phyloP scores from a whole-genome alignment of 1,140 invertebrate species.

The Scaptomyza pallida region DNA sequence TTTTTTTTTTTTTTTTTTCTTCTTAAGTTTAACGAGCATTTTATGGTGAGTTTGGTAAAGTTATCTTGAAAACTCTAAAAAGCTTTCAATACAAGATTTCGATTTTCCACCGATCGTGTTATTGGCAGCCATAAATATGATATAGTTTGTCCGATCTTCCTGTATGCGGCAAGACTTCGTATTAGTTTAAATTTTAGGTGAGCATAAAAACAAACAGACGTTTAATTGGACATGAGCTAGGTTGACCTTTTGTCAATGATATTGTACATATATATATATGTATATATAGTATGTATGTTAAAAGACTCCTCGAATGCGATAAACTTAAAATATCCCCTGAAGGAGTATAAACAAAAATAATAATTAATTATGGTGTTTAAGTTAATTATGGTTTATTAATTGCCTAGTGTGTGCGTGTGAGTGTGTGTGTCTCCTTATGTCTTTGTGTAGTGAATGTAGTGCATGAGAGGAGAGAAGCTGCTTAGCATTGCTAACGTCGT shows the following conservation, averaged over 20 bases:
- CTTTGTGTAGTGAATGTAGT: slow-evolving; percentile 20
- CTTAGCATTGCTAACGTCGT: slow-evolving; percentile 31
- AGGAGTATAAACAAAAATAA: neutral
- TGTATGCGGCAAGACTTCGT: neutral
- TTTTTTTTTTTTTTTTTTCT: neutral
- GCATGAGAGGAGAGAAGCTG: slow-evolving; percentile 19
- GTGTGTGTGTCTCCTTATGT: slow-evolving; percentile 8
- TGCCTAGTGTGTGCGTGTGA: slow-evolving; percentile 28
- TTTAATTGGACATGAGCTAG: neutral
- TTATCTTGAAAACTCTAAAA: neutral
- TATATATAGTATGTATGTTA: neutral
- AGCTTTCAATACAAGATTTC: neutral
- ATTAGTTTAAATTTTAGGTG: neutral
- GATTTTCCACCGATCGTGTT: neutral
- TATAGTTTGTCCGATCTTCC: neutral
- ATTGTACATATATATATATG: neutral
- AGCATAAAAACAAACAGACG: too few relatives aligned
- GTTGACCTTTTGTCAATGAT: neutral
- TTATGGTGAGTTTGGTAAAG: neutral
- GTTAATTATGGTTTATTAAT: slow-evolving; percentile 32
- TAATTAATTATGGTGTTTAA: neutral
- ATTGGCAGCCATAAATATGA: neutral
- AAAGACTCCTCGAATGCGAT: neutral
- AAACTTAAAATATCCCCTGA: neutral
- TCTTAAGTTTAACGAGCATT: neutral